These are phyloP conservation scores for Beris chalybata DNA, from an alignment of 2,888 invertebrate genomes.

Conservation along the genomic window DNA sequence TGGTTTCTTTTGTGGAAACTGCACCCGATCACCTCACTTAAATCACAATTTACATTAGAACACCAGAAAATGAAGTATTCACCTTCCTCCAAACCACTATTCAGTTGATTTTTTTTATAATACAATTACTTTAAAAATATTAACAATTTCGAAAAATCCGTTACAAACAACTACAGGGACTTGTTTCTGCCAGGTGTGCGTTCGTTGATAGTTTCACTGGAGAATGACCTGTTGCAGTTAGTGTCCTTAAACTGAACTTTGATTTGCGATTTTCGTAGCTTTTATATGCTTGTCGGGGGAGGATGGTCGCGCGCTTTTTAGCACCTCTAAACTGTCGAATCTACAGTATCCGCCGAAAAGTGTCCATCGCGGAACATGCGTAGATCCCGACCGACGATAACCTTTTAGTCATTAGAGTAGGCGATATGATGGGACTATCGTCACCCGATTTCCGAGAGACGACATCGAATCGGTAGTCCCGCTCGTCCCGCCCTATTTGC, in stretches of 20 bases:
- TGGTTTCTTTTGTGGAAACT: no score
- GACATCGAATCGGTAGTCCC: no score
- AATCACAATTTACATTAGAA: no score
- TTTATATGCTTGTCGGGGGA: conserved; percentile 39
- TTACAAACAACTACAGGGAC: no score
- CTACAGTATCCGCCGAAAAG: conserved; percentile 11
- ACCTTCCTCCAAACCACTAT: no score
- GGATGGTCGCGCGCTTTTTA: conserved; percentile 26
- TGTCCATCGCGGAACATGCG: conserved; percentile 12
- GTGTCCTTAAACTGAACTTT: conserved; percentile 40
- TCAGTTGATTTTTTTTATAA: no score
- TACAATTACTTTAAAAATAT: no score
- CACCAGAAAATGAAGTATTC: no score
- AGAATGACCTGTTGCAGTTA: conserved; percentile 39
- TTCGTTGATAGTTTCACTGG: not conserved
- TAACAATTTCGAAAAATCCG: no score
- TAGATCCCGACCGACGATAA: conserved; percentile 3
- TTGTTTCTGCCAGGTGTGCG: no score
- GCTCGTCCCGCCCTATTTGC: no score
- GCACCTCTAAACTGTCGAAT: conserved; percentile 26
- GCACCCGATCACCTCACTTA: no score
- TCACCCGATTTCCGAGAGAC: not conserved
- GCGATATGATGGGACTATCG: conserved; percentile 5
- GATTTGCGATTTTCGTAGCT: conserved; percentile 40
- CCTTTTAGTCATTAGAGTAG: conserved; percentile 21